These are phyloP conservation scores for Cosmia pyralina DNA, from an alignment of 2,888 invertebrate species.

Conservation along the genomic window DNA sequence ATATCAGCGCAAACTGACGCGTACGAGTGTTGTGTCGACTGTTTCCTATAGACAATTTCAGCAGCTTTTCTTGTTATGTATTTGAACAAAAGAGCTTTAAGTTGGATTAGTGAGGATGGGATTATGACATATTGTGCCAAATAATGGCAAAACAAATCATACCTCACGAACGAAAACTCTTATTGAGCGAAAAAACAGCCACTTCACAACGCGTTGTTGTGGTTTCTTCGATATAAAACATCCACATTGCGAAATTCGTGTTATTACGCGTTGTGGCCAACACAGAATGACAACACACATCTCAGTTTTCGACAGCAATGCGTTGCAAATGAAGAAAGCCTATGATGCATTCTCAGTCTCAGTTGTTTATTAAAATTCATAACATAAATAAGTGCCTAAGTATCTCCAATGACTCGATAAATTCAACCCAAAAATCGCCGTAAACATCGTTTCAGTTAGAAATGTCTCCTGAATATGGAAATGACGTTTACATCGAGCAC, in stretches of 20 bases:
- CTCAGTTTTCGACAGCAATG: too few species aligned
- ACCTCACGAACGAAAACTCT: too few species aligned
- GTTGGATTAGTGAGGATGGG: constrained; percentile 22
- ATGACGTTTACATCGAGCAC: constrained; percentile 60
- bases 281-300: too few species aligned
- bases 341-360: too few species aligned
- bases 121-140: not conserved
- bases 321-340: not conserved
- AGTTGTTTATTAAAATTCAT: not conserved
- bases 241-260: too few species aligned
- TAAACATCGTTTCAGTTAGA: constrained; percentile 31
- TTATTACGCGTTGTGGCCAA: too few species aligned
- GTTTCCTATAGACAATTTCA: constrained; percentile 35
- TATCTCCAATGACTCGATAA: not conserved
- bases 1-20: constrained; percentile 51
- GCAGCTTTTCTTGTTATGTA: constrained; percentile 34
- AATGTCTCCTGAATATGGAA: constrained; percentile 59
- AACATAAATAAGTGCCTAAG: too few species aligned
- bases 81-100: constrained; percentile 24
- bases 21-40: constrained; percentile 27
- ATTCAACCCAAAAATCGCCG: not conserved
- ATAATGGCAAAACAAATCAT: too few species aligned
- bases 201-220: not conserved
- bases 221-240: not conserved
- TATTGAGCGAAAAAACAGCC: not conserved